Evolutionary conservation across 2,113 vertebrate species (phyloP), one percentile per base, ranked within the genome.

Genomic region (Himantopus leucocephalus): DNA sequence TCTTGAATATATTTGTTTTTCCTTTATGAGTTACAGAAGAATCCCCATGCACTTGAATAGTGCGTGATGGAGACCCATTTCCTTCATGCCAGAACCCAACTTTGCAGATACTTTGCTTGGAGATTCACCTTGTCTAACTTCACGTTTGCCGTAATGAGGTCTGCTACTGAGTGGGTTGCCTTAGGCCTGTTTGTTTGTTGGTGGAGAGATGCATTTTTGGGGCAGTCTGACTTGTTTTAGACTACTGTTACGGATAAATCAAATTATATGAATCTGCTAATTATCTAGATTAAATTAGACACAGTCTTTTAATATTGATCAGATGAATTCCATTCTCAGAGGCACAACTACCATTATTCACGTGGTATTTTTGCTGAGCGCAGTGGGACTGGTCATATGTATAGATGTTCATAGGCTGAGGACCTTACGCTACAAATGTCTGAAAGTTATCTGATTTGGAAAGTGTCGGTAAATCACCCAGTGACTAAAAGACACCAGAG

Each of bases 261-360:
- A 85, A 83, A 94, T 93, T 85, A 82, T 84, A 87, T 94, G 86
- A 84, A 89, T 92, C 88, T 92, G 30, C 47, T 92, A 80, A 96
- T 95, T 92, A 66, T 84, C 63, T 89, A 67, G 72, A 91, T 96
- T 94, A 80, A 80, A 86, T 83, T 86, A 94, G 47, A 74, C 67
- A 83, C 43, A 85, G 63, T 10, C 35, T 74, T 86, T 92, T 93
- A 12, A 74, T 92, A 92, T 80, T 1, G 72, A 86, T 96, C 72
- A 67, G 79, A 84, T 74, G 7, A 84, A 66, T 74, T 96, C 50
- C 29, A 21, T 89, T 86, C 68, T 83, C 75, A 47, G 72, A 92
- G 85, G 43, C 58, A 76, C 50, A 85, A 50, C 34, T 66, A 82
- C 74, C 37, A 37, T 96, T 92, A 79, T 53, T 83, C 41, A 70